phyloP scores from a whole-genome alignment of 2,113 vertebrate genomes.

The Zeus faber region DNA sequence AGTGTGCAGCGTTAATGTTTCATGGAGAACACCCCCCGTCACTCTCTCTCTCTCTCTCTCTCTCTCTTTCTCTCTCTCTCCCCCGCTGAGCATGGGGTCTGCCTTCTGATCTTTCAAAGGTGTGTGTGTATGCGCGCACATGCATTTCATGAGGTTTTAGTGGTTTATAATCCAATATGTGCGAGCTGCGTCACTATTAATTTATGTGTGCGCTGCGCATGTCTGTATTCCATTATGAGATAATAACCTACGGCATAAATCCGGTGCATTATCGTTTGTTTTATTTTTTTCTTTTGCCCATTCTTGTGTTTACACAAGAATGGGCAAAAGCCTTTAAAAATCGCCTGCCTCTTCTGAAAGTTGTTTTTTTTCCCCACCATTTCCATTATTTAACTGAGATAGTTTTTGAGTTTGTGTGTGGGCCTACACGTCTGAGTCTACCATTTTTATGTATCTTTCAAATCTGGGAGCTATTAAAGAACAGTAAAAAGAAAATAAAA shows the following conservation, averaged over 20 bases:
- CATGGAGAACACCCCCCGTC: neutral
- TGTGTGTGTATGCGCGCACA: neutral
- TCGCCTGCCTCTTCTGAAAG: no score
- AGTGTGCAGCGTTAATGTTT: slow-evolving; percentile 1
- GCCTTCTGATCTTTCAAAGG: neutral
- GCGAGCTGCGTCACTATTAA: neutral
- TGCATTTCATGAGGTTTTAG: neutral
- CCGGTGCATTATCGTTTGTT: neutral
- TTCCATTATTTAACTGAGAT: neutral
- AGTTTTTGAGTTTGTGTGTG: neutral
- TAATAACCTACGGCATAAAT: neutral
- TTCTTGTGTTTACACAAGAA: neutral
- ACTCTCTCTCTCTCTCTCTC: neutral
- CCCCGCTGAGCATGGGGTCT: neutral
- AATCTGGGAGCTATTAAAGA: slow-evolving; percentile 23
- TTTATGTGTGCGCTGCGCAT: neutral
- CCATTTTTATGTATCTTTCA: neutral
- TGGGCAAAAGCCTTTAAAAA: no score
- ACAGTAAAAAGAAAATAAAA: neutral
- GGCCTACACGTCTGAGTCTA: neutral
- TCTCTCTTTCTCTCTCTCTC: neutral
- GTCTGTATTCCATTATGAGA: neutral
- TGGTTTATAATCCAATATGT: neutral
- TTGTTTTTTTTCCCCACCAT: neutral
- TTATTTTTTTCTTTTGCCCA: neutral